Percentiles rank a stretch among this genome's conserved stretches.
Conservation (phyloP, 2,888 invertebrate genomes). For the Cactoblastis cactorum region DNA sequence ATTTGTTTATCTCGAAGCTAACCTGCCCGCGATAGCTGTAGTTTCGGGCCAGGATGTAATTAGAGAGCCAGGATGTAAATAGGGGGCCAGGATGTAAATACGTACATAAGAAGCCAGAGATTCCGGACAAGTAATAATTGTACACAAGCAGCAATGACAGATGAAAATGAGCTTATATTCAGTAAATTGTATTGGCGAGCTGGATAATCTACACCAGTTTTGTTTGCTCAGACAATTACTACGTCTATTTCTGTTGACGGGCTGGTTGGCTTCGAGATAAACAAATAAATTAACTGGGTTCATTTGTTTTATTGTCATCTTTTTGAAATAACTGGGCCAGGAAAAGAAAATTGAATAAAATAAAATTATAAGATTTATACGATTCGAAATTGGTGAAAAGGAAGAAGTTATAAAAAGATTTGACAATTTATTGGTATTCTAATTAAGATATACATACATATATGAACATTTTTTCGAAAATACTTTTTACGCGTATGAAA, state of each 20-base stretch:
- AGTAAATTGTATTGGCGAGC: not conserved
- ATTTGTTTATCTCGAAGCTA: not conserved
- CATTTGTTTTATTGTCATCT: not conserved
- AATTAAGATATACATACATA: no score
- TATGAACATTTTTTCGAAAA: no score
- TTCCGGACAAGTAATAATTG: slow-evolving; percentile 10
- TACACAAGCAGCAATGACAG: slow-evolving; percentile 4
- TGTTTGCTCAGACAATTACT: not conserved
- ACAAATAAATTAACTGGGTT: not conserved
- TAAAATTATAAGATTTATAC: no score
- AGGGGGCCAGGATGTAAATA: not conserved
- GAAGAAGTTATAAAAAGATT: no score
- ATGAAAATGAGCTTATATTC: slow-evolving; percentile 6
- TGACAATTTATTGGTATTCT: no score
- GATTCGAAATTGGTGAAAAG: no score
- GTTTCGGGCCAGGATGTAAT: no score
- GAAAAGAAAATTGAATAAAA: no score
- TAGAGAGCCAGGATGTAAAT: no score
- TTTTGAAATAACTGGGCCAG: not conserved
- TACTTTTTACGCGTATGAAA: not conserved
- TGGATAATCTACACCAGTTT: slow-evolving; percentile 5
- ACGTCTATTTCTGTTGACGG: slow-evolving; percentile 4
- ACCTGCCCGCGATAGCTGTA: no score
- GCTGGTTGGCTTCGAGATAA: not conserved
- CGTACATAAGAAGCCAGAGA: not conserved